Conservation (phyloP, 1,140 invertebrate species). For the Brachionus manjavacas region DNA sequence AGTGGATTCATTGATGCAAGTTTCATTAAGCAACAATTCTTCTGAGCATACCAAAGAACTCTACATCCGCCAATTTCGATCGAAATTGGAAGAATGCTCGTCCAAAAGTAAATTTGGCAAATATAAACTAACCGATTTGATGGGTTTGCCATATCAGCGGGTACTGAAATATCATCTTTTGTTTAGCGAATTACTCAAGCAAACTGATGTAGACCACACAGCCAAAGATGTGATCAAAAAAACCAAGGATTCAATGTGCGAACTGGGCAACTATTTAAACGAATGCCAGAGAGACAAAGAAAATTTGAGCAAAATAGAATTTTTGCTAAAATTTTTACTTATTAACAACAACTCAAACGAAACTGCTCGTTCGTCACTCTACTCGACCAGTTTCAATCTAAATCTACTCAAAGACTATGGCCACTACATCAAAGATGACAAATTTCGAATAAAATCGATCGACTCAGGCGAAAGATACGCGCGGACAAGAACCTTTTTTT, state of each 20-base stretch:
- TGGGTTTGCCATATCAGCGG: constrained; percentile 16
- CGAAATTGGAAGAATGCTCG: constrained; percentile 17
- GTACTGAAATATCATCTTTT: constrained; percentile 38
- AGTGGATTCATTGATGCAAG: neutral
- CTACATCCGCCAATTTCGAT: neutral
- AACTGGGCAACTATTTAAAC: constrained; percentile 38
- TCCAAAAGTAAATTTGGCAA: constrained; percentile 17
- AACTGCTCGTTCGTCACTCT: neutral
- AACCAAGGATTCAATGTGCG: constrained; percentile 23
- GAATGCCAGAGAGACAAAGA: constrained; percentile 39
- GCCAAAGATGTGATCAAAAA: constrained; percentile 8
- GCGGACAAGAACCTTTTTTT: constrained; percentile 34
- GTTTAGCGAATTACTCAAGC: constrained; percentile 26
- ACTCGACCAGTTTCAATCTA: neutral
- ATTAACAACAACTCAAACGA: constrained; percentile 17
- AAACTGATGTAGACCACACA: constrained; percentile 31
- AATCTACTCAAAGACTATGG: constrained; percentile 2
- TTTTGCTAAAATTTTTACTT: constrained; percentile 12
- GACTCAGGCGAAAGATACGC: constrained; percentile 1
- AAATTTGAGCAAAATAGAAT: constrained; percentile 23
- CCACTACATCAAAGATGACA: constrained; percentile 38
- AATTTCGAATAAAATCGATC: constrained; percentile 27
- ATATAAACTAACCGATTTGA: constrained; percentile 31
- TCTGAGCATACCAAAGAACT: neutral
- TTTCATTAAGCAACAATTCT: neutral